Percentiles rank a stretch among this genome's conserved stretches.
Evolutionary conservation across 2,113 vertebrate species (phyloP).

Genomic region (Paedocypris sp.): DNA sequence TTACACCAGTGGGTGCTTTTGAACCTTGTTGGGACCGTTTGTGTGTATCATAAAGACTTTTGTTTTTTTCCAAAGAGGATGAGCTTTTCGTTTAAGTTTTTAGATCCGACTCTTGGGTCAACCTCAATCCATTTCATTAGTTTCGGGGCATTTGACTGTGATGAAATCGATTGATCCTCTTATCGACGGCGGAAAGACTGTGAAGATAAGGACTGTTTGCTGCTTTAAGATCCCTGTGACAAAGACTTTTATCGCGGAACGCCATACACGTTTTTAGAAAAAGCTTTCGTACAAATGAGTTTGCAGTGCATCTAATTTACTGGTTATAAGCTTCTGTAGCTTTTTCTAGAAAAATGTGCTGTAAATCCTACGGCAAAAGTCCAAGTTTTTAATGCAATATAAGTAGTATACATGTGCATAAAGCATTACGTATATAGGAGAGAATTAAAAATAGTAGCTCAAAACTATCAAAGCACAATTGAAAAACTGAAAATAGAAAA

Average conservation of each 20-base stretch:
- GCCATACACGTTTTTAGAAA: background rate
- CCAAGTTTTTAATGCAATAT: too few species aligned
- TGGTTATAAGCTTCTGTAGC: too few species aligned
- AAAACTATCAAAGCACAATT: too few species aligned
- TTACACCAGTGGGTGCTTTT: background rate
- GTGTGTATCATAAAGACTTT: background rate
- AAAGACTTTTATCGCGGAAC: background rate
- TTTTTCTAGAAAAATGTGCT: too few species aligned
- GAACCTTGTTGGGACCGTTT: background rate
- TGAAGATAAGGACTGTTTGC: background rate
- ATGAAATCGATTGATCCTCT: constrained; percentile 26
- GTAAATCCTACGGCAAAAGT: too few species aligned
- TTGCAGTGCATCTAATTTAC: background rate
- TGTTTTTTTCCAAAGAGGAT: background rate
- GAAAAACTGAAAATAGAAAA: too few species aligned
- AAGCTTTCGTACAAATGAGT: background rate
- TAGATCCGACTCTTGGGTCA: background rate
- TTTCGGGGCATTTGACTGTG: constrained; percentile 16
- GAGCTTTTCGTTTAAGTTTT: background rate
- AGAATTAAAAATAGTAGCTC: too few species aligned
- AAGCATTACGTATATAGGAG: too few species aligned
- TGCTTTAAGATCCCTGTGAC: background rate
- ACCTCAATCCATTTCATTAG: constrained; percentile 11
- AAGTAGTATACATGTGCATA: too few species aligned
- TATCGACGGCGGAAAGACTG: constrained; percentile 11